Base-by-base conservation (phyloP, 2,797 vertebrate species). In the Anisognathus igniventris region DNA sequence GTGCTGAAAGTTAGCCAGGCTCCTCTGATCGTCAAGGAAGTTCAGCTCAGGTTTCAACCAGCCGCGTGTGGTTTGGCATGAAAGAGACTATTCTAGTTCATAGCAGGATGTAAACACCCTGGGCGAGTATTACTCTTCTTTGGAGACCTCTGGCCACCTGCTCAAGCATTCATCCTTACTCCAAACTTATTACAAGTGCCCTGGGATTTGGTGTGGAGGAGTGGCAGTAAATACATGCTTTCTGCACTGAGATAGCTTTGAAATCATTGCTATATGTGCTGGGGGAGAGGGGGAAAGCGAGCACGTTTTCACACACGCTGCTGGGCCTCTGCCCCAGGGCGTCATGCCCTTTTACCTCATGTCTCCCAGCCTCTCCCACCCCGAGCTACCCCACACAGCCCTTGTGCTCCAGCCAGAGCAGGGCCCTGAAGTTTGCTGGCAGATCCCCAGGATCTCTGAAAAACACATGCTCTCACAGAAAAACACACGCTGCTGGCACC, bases 11-110 rank as follows among this genome's bases (percentile, higher is more conserved):
- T 44, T 75, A 66, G 89, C 75, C 9, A 9, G 44, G 18, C 30
- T 93, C 27, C 50, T 76, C 71, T 64, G 67, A 73, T 39, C 23
- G 12, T 45, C 61, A n/a, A 40, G 68, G 37, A 91, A 93, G 86
- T 77, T 83, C 75, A 94, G 86, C 65, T 95, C 84, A 61, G 72
- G 45, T 94, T 95, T 92, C 92, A 85, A 58, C 25, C n/a, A 87
- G 81, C 86, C 82, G 57, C 30, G 64, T 71, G 75, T 1, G 42
- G 75, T 86, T 74, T 95, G 92, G 88, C 88, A 58, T 13, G 28
- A 57, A 53, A 71, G 35, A 53, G 31, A 33, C 31, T 58, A 30
- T 75, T 75, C 65, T 15, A 57, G 53, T 47, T 85, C 45, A 7
- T 0, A 57, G 71, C 71, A 57, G 74, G 71, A 91, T 77, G 86